Base-by-base conservation (phyloP, 1,140 invertebrate genomes). In the Andricus grossulariae region DNA sequence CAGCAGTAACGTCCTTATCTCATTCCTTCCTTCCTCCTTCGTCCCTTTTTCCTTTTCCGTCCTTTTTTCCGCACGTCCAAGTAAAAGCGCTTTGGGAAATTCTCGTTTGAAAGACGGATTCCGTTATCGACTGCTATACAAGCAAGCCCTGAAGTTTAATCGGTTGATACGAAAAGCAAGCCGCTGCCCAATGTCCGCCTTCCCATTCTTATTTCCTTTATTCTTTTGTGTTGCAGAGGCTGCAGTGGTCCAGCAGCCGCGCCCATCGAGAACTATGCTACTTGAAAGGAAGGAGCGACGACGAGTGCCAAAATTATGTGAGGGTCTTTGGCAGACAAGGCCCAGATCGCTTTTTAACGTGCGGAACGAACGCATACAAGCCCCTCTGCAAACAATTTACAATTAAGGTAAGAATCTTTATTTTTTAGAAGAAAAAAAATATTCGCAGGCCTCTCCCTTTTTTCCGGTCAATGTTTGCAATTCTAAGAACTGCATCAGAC, bases 281-380 rank as follows among this genome's bases (percentile, higher is more conserved):
- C 80, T 91, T 98, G 83, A 98, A 98, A 89, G 97, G 97, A 70
- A 97, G 97, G 88, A 94, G 93, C 73, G 95, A 96, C 84, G 96
- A 97, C 93, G 93, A 95, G 82, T 99, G 98, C 92, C 98, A 99
- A 92, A 99, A 99, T 92, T 99, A 98, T 90, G 96, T 99, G 79
- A 94, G 98, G 77, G 96, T 99, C 21, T 94, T 98, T 82, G 94
- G 94, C 57, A 93, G 94, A 87, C 92, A 93, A 86, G 87, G 94
- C 39, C 93, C 96, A 78, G 95, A 95, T 12, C 93, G 95, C 77
- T 93, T 98, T 32, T 92, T 98, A 72, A 94, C 99, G 57, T 99
- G 98, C 91, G 98, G 98, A 19, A 99, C 98, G 39, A 98, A 99
- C 91, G 97, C 98, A 8, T 99, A 96, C 92, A 98, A 98, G 87